Evolutionary conservation across 2,888 invertebrate species (phyloP), one percentile per base, ranked within the genome.

Genomic region (Cantharis lateralis): DNA sequence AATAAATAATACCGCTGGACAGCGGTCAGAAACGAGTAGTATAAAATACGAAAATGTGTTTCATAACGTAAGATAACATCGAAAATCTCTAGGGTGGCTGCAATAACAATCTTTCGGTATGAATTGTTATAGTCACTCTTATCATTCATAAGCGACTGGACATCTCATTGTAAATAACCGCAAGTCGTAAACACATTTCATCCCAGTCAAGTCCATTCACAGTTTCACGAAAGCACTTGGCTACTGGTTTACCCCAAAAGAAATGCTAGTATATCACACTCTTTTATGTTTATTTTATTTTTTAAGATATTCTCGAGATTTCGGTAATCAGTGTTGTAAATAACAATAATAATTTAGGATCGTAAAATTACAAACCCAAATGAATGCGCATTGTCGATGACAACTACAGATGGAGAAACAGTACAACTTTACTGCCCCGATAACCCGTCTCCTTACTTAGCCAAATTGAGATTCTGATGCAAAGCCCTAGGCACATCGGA

Each of bases 11-110:
- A 15, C 11, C 18, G 20, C 32, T 48, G 74, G 76, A 72, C 75
- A 75, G 77, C 73, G 72, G 77, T 76, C 75, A 77, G 74, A 77
- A 79, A 72, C 72, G 74, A 48, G 75, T 74, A 70, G 71, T 84
- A 85, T 86, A 86, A 87, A 86, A 84, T 85, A 84, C 84, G 83
- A 81, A 86, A 86, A 86, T 86, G 85, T 84, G 84, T 84, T 85
- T 84, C 83, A 83, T 84, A 84, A 78, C 77, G 71, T 75, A 75
- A 86, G 86, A 87, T 87, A 86, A 84, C 82, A 87, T 86, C 87
- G 83, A 81, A 66, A 82, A 84, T 83, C 85, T 83, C 83, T 84
- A 82, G 83, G 85, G 86, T 85, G 86, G 86, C 84, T 80, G 83
- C 82, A 83, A 84, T 85, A 83, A 84, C 85, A 82, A 84, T 84